Percentiles rank a stretch among this genome's conserved stretches.
Conservation (phyloP, 2,888 invertebrate genomes). For the Caenorhabditis afra region DNA sequence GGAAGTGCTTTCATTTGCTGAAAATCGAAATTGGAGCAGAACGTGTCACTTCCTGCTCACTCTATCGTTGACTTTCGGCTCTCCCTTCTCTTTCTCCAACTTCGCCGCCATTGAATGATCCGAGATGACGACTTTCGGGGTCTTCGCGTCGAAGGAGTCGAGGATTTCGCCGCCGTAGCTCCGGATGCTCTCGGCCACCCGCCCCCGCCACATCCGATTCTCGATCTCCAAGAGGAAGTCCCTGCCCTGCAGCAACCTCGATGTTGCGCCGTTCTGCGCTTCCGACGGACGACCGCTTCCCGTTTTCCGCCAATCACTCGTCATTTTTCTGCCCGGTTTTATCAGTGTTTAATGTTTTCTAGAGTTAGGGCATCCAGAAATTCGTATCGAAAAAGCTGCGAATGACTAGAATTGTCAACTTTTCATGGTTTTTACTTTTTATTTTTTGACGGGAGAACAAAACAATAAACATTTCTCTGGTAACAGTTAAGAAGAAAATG, state of each 20-base stretch:
- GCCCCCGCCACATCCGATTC: slow-evolving; percentile 17
- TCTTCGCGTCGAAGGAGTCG: slow-evolving; percentile 33
- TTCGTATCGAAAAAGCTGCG: slow-evolving; percentile 12
- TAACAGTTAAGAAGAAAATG: slow-evolving; percentile 25
- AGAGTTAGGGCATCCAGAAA: neutral
- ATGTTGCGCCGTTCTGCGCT: no score
- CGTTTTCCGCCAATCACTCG: slow-evolving; percentile 21
- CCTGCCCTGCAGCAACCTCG: slow-evolving; percentile 24
- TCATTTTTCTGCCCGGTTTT: slow-evolving; percentile 17
- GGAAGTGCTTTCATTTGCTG: slow-evolving; percentile 30
- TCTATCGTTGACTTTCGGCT: slow-evolving; percentile 4
- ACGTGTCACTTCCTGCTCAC: no score
- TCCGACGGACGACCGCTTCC: neutral
- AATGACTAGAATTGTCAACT: neutral
- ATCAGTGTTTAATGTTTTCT: no score
- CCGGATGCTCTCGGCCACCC: slow-evolving; percentile 13
- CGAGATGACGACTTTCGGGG: slow-evolving; percentile 31
- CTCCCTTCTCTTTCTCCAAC: slow-evolving; percentile 10
- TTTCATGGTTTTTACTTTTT: slow-evolving; percentile 17
- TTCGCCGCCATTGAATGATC: slow-evolving; percentile 30
- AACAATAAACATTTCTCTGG: slow-evolving; percentile 40
- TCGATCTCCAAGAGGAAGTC: slow-evolving; percentile 45
- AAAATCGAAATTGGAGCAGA: neutral
- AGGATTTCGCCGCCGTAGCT: slow-evolving; percentile 22
- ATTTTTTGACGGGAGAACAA: slow-evolving; percentile 21